Evolutionary conservation across 2,888 invertebrate species (phyloP), one percentile per base, ranked within the genome.

Genomic region (Eurois occulta): DNA sequence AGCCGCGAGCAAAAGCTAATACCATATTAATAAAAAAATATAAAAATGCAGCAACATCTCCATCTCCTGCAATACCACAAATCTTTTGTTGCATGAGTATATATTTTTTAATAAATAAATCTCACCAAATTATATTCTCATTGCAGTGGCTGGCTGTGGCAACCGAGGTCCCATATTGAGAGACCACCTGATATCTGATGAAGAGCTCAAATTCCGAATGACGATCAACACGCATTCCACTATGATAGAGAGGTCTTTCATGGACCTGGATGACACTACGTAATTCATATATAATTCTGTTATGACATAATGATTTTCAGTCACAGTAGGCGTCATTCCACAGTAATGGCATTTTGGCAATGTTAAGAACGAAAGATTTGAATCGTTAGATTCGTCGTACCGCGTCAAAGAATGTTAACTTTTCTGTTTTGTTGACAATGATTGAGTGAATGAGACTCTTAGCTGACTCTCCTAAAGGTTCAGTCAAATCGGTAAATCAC

Each of bases 141-240:
- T 93, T 92, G 82, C 94, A 93, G 97, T 97, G 85, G 95, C 92
- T 1, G 97, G 97, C 0, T 97, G 97, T 80, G 95, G 94, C 21
- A 97, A 96, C 87, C 89, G 92, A n/a, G 86, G 90, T 1, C 93
- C 94, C 0, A 92, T 97, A n/a, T 80, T 77, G 1, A 67, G 86
- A 21, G 72, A 90, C 2, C 92, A 96, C 74, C 89, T 97, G 35
- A 81, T 95, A 2, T 88, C 92, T 0, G 97, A 97, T 75, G 95
- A 96, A 3, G 95, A 95, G 75, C 91, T 97, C 41, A 93, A 91
- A 86, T 94, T 95, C 91, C 91, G 94, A 0, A 89, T 95, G 92
- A 88, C 91, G 0, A 85, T 95, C 65, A 93, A 91, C 0, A 92
- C 94, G 4, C 94, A 95, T 74, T 95, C 95, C 79, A 95, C 95